phyloP scores from a whole-genome alignment of 2,113 vertebrate genomes.

The Ploceus nigricollis region DNA sequence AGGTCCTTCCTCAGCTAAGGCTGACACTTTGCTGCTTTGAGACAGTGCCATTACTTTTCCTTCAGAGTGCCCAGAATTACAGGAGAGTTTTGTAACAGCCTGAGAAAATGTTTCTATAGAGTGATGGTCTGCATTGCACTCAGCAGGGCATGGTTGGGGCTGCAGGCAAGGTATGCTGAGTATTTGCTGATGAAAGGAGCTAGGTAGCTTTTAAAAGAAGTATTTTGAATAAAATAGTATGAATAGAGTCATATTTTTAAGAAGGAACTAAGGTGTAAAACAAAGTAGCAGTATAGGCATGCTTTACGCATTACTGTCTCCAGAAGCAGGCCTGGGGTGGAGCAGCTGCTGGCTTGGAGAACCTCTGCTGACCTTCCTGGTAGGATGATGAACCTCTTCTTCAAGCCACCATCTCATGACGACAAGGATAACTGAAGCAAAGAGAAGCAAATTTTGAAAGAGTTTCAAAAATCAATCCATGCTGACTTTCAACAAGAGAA shows the following conservation, averaged over 20 bases:
- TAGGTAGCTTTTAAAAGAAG: not conserved
- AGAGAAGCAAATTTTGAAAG: not conserved
- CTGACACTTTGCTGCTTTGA: not conserved
- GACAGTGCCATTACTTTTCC: not conserved
- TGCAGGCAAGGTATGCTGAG: not conserved
- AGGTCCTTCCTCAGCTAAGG: not conserved
- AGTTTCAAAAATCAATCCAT: not conserved
- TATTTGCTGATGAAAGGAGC: not conserved
- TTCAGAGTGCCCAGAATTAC: not conserved
- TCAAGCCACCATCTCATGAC: not conserved
- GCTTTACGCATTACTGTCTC: not conserved
- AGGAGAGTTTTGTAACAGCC: not conserved
- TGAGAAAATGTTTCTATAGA: not conserved
- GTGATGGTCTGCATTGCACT: not conserved
- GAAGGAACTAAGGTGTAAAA: not conserved
- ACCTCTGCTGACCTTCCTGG: not conserved
- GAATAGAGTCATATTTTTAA: not conserved
- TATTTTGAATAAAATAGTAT: not conserved
- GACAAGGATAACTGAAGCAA: not conserved
- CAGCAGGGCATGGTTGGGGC: not conserved
- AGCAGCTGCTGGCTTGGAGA: not conserved
- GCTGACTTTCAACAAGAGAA: not conserved
- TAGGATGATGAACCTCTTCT: not conserved
- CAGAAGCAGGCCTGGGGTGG: not conserved
- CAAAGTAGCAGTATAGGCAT: not conserved